Percentiles rank a stretch among this genome's conserved stretches.
Evolutionary conservation across 2,797 vertebrate species (phyloP).

Genomic region (Diceros bicornis): DNA sequence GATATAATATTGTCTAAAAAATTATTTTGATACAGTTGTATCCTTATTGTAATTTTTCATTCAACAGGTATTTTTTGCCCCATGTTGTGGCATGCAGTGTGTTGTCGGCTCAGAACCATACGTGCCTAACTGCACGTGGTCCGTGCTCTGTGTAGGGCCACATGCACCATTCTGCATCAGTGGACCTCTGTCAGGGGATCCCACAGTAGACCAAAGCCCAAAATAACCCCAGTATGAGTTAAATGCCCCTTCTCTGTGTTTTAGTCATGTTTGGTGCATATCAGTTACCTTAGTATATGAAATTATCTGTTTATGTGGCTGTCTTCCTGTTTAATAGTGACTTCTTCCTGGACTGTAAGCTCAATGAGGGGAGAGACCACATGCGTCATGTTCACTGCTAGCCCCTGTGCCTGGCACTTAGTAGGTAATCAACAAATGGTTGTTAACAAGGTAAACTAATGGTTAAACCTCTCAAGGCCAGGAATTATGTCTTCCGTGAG

Average conservation of each 20-base stretch:
- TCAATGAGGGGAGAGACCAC: background rate
- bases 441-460: background rate
- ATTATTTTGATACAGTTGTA: background rate
- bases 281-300: background rate
- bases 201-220: background rate
- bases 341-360: background rate
- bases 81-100: background rate
- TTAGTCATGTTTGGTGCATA: background rate
- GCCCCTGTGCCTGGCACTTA: background rate
- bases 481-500: background rate
- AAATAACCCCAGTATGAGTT: background rate
- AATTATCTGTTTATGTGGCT: background rate
- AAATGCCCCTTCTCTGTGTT: background rate
- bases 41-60: background rate
- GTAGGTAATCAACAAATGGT: background rate
- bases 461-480: background rate
- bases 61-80: background rate
- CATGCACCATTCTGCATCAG: background rate
- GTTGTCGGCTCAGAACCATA: background rate
- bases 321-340: background rate
- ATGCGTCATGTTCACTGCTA: background rate
- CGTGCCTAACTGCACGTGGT: background rate
- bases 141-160: background rate
- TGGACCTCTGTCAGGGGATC: background rate
- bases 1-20: background rate